phyloP scores from a whole-genome alignment of 30 jellyfish, hydroid and myxozoan genomes.

The Rhopilema esculentum region DNA sequence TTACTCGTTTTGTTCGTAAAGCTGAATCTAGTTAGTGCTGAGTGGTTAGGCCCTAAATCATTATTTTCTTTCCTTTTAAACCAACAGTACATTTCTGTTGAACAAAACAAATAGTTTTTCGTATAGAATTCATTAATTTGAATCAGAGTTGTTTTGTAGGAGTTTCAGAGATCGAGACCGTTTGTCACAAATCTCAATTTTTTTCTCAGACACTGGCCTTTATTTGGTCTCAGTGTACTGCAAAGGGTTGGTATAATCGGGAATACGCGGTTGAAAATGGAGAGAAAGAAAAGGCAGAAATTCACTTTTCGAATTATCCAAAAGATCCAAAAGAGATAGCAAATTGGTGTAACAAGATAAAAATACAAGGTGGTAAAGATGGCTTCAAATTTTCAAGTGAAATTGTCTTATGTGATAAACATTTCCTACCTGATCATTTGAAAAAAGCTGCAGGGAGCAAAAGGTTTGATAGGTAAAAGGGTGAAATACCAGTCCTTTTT shows the following conservation, averaged over 20 bases:
- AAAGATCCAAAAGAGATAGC: background rate
- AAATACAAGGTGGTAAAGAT: background rate
- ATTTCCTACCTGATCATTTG: background rate
- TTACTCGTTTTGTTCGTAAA: no score
- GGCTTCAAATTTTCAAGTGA: background rate
- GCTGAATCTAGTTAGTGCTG: background rate
- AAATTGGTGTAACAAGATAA: background rate
- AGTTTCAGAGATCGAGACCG: background rate
- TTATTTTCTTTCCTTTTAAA: background rate
- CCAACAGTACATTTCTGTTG: background rate
- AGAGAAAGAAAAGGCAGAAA: background rate
- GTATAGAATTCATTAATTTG: background rate
- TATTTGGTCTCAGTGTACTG: background rate
- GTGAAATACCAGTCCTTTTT: background rate
- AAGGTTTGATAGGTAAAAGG: background rate
- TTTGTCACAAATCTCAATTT: background rate
- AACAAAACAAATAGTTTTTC: background rate
- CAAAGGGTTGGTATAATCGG: background rate
- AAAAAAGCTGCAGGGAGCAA: background rate
- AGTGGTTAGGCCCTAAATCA: background rate
- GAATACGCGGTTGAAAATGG: background rate
- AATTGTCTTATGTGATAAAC: background rate
- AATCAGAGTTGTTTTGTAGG: background rate
- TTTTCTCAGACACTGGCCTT: background rate
- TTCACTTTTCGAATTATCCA: background rate